phyloP scores from a whole-genome alignment of 2,113 vertebrate species.

The Motacilla alba region DNA sequence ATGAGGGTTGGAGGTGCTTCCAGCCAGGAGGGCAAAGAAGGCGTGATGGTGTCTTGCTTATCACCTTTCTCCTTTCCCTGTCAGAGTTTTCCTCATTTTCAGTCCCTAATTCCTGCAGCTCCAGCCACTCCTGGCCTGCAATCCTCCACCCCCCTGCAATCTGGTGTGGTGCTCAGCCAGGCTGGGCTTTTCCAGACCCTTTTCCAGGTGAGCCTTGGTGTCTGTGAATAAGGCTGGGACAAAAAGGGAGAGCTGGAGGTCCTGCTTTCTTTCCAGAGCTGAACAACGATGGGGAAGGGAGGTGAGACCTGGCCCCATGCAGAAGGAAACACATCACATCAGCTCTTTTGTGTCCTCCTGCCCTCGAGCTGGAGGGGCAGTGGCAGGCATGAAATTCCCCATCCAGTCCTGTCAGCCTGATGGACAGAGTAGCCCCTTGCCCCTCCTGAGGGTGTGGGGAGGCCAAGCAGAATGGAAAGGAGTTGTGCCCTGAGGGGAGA shows the following conservation, averaged over 20 bases:
- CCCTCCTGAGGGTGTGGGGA: background rate
- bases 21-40: background rate
- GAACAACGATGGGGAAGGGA: accelerated
- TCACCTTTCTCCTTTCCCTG: background rate
- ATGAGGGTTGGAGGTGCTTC: background rate
- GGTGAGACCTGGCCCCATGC: background rate
- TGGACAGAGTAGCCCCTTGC: background rate
- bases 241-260: background rate
- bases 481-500: background rate
- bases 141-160: background rate
- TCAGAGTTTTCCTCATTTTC: background rate
- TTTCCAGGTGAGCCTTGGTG: background rate
- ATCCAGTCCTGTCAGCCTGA: background rate
- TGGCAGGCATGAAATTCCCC: background rate
- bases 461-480: background rate
- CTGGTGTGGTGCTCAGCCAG: background rate
- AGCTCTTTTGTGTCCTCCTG: background rate
- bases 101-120: background rate
- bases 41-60: background rate
- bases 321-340: background rate
- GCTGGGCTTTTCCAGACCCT: background rate
- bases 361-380: background rate
- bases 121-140: background rate
- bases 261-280: background rate
- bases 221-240: background rate